Conservation (phyloP, 2,888 invertebrate genomes). For the Cheilosia soror region DNA sequence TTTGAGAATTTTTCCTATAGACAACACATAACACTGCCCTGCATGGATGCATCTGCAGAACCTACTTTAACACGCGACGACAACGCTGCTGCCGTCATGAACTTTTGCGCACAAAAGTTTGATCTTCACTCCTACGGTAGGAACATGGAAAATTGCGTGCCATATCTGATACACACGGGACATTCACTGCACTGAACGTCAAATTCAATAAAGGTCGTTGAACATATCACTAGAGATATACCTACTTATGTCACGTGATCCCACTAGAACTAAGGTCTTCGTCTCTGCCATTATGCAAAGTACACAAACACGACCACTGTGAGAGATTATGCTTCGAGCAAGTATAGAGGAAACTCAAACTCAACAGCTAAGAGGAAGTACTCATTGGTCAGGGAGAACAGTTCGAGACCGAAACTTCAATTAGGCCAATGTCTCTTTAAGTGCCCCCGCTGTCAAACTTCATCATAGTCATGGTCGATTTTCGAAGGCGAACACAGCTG, state of each 20-base stretch:
- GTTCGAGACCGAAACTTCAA: constrained; percentile 58
- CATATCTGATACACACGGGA: constrained; percentile 70
- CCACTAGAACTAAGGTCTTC: constrained; percentile 25
- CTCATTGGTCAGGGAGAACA: background rate
- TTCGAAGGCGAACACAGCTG: constrained; percentile 59
- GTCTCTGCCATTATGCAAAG: constrained; percentile 40
- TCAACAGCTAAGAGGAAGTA: constrained; percentile 22
- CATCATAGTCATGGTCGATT: constrained; percentile 62
- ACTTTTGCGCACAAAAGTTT: constrained; percentile 21
- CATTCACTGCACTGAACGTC: constrained; percentile 59
- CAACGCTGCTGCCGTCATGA: constrained; percentile 25
- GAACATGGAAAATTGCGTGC: constrained; percentile 63
- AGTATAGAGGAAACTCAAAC: background rate
- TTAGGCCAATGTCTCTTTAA: constrained; percentile 65
- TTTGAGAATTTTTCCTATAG: background rate
- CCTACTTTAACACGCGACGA: constrained; percentile 51
- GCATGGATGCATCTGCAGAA: constrained; percentile 22
- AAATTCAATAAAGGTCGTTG: constrained; percentile 72
- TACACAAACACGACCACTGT: background rate
- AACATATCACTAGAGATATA: constrained; percentile 59
- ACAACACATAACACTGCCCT: constrained; percentile 1
- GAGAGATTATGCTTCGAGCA: constrained; percentile 31
- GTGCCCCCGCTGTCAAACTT: constrained; percentile 71
- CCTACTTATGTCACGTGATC: constrained; percentile 57
- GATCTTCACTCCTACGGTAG: constrained; percentile 35